Conservation (phyloP, 2,888 invertebrate species). For the Leistus spinibarbis region DNA sequence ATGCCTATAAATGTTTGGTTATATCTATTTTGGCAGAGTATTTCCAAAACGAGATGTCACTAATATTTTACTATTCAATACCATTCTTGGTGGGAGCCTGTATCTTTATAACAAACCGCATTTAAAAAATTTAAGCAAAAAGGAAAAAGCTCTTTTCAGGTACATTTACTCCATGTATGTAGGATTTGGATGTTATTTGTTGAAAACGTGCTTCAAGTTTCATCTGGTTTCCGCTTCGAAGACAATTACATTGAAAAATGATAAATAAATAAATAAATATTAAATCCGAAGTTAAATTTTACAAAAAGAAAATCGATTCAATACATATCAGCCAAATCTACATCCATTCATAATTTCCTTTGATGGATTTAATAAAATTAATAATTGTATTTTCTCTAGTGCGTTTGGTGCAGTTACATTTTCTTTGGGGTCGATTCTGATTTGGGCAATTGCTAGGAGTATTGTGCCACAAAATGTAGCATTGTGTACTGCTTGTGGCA, state of each 20-base stretch:
- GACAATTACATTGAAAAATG: no score
- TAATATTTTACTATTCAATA: conserved; percentile 79
- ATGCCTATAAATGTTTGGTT: conserved; percentile 1
- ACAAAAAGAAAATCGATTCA: no score
- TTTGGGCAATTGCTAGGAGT: conserved; percentile 86
- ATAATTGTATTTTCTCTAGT: conserved; percentile 56
- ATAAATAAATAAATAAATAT: no score
- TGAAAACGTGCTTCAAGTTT: no score
- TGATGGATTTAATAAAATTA: no score
- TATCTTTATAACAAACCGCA: conserved; percentile 84
- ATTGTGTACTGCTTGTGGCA: conserved; percentile 70
- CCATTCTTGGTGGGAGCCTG: conserved; percentile 80
- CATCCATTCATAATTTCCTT: neutral
- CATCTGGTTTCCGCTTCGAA: no score
- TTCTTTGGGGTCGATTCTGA: conserved; percentile 86
- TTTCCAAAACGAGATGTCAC: conserved; percentile 78
- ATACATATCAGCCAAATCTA: neutral
- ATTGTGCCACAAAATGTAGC: conserved; percentile 73
- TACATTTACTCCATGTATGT: conserved; percentile 50
- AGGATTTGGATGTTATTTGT: no score
- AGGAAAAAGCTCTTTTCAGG: conserved; percentile 71
- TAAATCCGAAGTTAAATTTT: no score
- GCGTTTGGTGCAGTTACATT: conserved; percentile 77
- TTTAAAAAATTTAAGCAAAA: conserved; percentile 67
- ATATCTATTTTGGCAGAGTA: conserved; percentile 70